These are phyloP conservation scores for Heliocidaris tuberculata DNA, from an alignment of 35 echinoderm and acorn worm species.

Conservation along the genomic window DNA sequence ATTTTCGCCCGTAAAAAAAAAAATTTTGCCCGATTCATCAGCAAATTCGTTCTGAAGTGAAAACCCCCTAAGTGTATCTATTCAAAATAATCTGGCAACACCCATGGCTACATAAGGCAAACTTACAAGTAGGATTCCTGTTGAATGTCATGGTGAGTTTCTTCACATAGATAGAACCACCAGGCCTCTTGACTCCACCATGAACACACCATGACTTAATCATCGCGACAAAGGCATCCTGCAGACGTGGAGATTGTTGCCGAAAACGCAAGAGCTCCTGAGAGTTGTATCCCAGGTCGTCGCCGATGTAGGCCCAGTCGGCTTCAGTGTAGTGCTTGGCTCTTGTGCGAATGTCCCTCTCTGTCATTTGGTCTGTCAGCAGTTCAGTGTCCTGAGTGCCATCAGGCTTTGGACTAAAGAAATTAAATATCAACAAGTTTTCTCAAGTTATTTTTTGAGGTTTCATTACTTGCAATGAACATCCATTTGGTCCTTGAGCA, in stretches of 20 bases:
- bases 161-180: background rate
- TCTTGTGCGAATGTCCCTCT: background rate
- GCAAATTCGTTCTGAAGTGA: too few species aligned
- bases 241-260: background rate
- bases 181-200: background rate
- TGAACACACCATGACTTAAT: background rate
- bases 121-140: background rate
- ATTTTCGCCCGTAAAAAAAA: too few species aligned
- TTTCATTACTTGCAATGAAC: too few species aligned
- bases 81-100: too few species aligned
- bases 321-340: background rate
- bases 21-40: too few species aligned
- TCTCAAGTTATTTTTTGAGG: background rate
- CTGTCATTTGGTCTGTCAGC: background rate
- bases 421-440: background rate
- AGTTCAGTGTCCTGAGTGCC: background rate
- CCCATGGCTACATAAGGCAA: too few species aligned
- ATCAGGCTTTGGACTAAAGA: background rate
- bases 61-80: too few species aligned
- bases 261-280: background rate
- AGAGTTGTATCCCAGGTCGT: background rate
- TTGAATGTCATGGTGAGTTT: background rate
- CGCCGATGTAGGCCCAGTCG: background rate
- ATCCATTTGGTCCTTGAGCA: background rate
- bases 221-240: background rate